Evolutionary conservation across 2,888 invertebrate species (phyloP).

Genomic region (Ferdinandea cuprea): DNA sequence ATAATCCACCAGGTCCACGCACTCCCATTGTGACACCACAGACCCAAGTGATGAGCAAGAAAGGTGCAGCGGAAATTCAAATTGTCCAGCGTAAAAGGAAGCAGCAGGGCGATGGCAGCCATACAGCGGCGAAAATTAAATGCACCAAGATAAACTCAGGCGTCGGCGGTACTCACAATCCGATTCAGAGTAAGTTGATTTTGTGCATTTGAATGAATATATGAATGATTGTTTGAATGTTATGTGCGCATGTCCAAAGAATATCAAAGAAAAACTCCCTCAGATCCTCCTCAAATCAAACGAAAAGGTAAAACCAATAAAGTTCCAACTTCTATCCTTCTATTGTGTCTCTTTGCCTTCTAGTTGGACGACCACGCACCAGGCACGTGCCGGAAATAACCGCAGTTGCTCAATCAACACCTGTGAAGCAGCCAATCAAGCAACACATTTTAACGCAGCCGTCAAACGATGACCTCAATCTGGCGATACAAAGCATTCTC

Average conservation of each 20-base stretch:
- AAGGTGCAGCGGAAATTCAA: conserved; percentile 79
- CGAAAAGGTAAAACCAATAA: conserved; percentile 80
- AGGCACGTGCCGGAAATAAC: conserved; percentile 77
- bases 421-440: conserved; percentile 65
- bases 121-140: conserved; percentile 78
- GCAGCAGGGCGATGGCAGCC: conserved; percentile 83
- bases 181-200: conserved; percentile 42
- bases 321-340: conserved; percentile 6
- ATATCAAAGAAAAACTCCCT: conserved; percentile 76
- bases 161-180: neutral
- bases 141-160: conserved; percentile 48
- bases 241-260: conserved; percentile 48
- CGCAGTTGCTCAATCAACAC: conserved; percentile 21
- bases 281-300: conserved; percentile 81
- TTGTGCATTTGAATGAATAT: neutral
- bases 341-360: conserved; percentile 21
- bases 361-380: conserved; percentile 84
- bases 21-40: conserved; percentile 77
- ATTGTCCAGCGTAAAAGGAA: conserved; percentile 83
- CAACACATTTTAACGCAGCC: conserved; percentile 75
- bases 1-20: conserved; percentile 84
- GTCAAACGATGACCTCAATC: conserved; percentile 80
- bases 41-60: conserved; percentile 70
- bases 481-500: conserved; percentile 82
- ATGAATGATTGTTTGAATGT: conserved; percentile 27